A percentile compares a stretch with the other conserved stretches of the same genome.
phyloP scores from a whole-genome alignment of 2,797 vertebrate genomes.

The Enteromius viviparus region DNA sequence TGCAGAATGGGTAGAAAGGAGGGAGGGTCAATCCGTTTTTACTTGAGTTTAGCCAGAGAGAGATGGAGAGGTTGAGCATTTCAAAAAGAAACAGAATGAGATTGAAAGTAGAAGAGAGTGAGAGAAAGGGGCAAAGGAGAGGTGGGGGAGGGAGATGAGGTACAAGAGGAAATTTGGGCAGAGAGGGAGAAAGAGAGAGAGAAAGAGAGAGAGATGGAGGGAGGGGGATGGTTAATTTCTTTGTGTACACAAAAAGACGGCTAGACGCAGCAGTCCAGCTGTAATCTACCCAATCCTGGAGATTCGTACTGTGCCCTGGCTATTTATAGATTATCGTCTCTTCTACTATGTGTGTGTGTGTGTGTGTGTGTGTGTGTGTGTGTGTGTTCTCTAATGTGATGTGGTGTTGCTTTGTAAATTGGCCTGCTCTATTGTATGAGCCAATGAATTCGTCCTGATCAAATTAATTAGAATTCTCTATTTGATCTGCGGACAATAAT shows the following conservation, averaged over 20 bases:
- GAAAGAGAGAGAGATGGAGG: slow-evolving; percentile 7
- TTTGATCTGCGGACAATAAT: slow-evolving; percentile 34
- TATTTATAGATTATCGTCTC: slow-evolving; percentile 67
- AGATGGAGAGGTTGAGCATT: slow-evolving; percentile 61
- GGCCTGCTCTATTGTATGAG: not conserved
- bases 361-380: not conserved
- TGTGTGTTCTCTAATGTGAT: slow-evolving; percentile 37
- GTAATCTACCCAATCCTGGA: slow-evolving; percentile 65
- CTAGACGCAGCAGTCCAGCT: slow-evolving; percentile 64
- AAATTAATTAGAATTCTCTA: slow-evolving; percentile 18
- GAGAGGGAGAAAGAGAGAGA: not conserved
- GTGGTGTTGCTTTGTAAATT: slow-evolving; percentile 19
- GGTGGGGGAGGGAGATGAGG: slow-evolving; percentile 25
- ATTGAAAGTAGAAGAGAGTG: slow-evolving; percentile 35
- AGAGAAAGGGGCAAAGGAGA: slow-evolving; percentile 18
- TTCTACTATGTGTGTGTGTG: not conserved
- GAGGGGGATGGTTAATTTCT: slow-evolving; percentile 46
- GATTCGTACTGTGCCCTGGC: slow-evolving; percentile 43
- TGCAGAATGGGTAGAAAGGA: slow-evolving; percentile 45
- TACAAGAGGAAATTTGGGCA: slow-evolving; percentile 22
- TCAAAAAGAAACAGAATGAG: slow-evolving; percentile 56
- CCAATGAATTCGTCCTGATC: slow-evolving; percentile 34
- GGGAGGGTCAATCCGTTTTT: slow-evolving; percentile 61
- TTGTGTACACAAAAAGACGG: slow-evolving; percentile 51
- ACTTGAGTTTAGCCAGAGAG: slow-evolving; percentile 63